Conservation (phyloP, 1,140 invertebrate species). For the Apis mellifera region Amel_HAv3.1 CM009945.2:3033001-3033500, state of each 20-base stretch:
- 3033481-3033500: too few species aligned
- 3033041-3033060: too few species aligned
- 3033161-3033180: background rate
- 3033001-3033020: too few species aligned
- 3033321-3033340: background rate
- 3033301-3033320: background rate
- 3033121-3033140: too few species aligned
- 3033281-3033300: background rate
- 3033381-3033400: background rate
- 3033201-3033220: background rate
- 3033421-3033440: background rate
- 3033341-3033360: slow-evolving; percentile 12
- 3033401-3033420: background rate
- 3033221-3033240: background rate
- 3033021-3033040: too few species aligned
- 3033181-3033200: background rate
- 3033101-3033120: too few species aligned
- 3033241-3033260: background rate
- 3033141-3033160: too few species aligned
- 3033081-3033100: too few species aligned
- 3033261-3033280: background rate
- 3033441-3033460: background rate
- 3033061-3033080: too few species aligned
- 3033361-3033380: background rate
- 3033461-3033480: background rate